phyloP scores from a whole-genome alignment of 2,113 vertebrate species.

The Salminus brasiliensis region DNA sequence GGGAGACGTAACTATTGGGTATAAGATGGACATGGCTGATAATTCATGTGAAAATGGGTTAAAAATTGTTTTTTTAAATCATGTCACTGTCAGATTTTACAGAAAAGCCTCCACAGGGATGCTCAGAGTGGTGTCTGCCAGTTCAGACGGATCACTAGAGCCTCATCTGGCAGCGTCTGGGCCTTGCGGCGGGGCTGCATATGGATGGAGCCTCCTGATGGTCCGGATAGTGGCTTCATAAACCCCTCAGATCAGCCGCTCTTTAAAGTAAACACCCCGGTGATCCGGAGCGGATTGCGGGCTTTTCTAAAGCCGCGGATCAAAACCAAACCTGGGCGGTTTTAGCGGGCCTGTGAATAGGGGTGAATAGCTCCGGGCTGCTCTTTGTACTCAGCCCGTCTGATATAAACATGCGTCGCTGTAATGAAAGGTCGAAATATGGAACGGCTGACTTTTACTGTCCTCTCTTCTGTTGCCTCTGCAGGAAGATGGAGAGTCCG shows the following conservation, averaged over 20 bases:
- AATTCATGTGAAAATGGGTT: no score
- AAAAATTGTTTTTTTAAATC: no score
- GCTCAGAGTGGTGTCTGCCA: constrained; percentile 3
- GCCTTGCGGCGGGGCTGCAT: neutral
- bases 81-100: no score
- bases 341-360: neutral
- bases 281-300: neutral
- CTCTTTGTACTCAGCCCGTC: neutral
- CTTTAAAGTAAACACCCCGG: constrained; percentile 32
- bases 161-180: neutral
- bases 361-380: constrained; percentile 1
- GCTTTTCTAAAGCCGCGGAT: constrained; percentile 29
- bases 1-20: no score
- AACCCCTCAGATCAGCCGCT: constrained; percentile 14
- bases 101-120: neutral
- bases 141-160: neutral
- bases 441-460: constrained; percentile 3
- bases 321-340: constrained; percentile 22
- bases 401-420: constrained; percentile 5
- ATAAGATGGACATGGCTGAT: no score
- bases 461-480: constrained; percentile 45
- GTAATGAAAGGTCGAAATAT: neutral
- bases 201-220: constrained; percentile 10
- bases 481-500: constrained; percentile 87
- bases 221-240: neutral